Evolutionary conservation across 2,113 vertebrate genomes (phyloP), one percentile per base, ranked within the genome.

Genomic region (Haemorhous mexicanus): DNA sequence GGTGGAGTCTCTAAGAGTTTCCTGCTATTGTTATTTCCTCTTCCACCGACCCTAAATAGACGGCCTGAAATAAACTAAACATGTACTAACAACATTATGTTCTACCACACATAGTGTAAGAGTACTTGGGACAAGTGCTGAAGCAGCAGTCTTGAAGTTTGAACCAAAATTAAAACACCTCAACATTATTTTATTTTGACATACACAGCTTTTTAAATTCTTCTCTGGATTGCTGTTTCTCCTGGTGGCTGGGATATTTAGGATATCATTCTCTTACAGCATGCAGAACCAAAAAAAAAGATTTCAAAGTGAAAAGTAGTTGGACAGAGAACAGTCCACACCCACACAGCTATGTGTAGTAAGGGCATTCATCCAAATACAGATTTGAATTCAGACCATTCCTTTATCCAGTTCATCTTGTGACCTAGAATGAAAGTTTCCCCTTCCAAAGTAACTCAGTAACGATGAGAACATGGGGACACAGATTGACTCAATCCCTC

Each of bases 1-100:
- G 95, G 96, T 95, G 96, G 95, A 96, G 93, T 83, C 95, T 83
- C 94, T 55, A 88, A 91, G 95, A 96, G 93, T 96, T 96, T 96
- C 96, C 94, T 95, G 94, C 63, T 90, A 96, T 97, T 97, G 93
- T 97, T 95, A 87, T 91, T 90, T 95, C 82, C 79, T 93, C 91
- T 96, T 90, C 94, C 93, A 94, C 58, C 35, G 67, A 50, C 84
- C 89, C 87, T 93, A 94, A 97, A 95, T 82, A 95, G 91, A 96
- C 22, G 4, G 33, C 59, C 84, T 70, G 75, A 93, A 94, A 93
- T 90, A 95, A 94, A 90, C 75, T 59, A 77, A 94, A 86, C 59
- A 10, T 21, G 53, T 19, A 53, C 55, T 77, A 73, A 87, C 49
- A 82, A 77, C 79, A 84, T 8, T 68, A 64, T 92, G 68, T 92